Conservation (phyloP, 2,888 invertebrate species). For the Laspeyria flexula region DNA sequence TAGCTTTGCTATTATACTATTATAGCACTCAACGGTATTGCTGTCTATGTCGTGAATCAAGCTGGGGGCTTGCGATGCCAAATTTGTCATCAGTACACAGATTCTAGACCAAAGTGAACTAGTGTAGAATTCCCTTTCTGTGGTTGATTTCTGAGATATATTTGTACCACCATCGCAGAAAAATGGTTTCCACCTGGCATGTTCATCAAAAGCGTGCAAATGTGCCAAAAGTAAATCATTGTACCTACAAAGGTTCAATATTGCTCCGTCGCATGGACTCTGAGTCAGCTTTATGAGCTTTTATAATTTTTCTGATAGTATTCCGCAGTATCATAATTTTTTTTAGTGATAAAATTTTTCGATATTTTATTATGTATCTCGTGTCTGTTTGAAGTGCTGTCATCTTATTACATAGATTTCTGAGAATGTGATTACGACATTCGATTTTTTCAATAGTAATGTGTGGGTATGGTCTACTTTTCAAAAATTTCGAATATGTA, state of each 20-base stretch:
- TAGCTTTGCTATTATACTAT: neutral
- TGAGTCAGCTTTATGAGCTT: too few species aligned
- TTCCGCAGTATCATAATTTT: slow-evolving; percentile 22
- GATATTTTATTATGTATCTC: neutral
- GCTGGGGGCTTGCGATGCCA: neutral
- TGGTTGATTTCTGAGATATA: too few species aligned
- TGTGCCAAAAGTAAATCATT: too few species aligned
- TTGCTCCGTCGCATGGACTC: too few species aligned
- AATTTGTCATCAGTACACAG: too few species aligned
- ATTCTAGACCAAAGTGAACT: neutral
- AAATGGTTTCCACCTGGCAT: too few species aligned
- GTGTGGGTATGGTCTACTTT: slow-evolving; percentile 23
- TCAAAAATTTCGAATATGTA: slow-evolving; percentile 37
- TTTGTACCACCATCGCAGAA: too few species aligned
- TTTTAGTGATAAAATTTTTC: slow-evolving; percentile 20
- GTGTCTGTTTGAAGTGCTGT: slow-evolving; percentile 18
- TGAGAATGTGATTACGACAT: slow-evolving; percentile 38
- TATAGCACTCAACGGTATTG: neutral
- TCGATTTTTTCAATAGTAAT: slow-evolving; percentile 33
- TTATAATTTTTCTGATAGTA: too few species aligned
- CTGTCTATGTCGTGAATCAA: neutral
- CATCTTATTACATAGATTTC: slow-evolving; percentile 29
- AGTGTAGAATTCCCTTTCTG: slow-evolving; percentile 12
- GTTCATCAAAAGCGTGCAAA: too few species aligned
- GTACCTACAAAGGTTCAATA: too few species aligned